Evolutionary conservation across 2,888 invertebrate species (phyloP).

Genomic region (Schizotus pectinicornis): DNA sequence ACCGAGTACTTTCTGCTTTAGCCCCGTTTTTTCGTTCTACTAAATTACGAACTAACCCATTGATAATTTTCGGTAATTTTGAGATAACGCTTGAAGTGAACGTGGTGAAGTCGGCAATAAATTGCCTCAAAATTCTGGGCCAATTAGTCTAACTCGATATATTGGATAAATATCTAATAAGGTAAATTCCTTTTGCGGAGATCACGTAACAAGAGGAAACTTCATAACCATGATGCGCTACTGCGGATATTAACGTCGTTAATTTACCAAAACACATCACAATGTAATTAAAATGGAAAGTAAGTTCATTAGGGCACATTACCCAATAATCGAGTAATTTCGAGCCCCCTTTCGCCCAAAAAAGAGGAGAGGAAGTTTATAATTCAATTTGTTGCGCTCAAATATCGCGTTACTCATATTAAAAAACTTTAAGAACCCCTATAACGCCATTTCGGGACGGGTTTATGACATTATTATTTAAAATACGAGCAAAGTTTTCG

Average conservation of each 20-base stretch:
- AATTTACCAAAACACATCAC: constrained; percentile 14
- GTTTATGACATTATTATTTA: too few species aligned
- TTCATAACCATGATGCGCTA: constrained; percentile 1
- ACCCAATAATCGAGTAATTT: constrained; percentile 14
- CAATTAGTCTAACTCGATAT: background rate
- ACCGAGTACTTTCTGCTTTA: too few species aligned
- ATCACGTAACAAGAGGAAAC: constrained; percentile 1
- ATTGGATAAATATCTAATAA: constrained; percentile 5
- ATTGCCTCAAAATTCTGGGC: background rate
- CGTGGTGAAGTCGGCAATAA: background rate
- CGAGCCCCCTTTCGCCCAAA: constrained; percentile 4
- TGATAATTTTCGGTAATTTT: background rate
- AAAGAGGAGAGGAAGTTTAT: constrained; percentile 4
- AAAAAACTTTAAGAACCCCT: constrained; percentile 10
- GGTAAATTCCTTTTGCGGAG: background rate
- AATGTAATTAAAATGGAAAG: constrained; percentile 19
- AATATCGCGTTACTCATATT: constrained; percentile 20
- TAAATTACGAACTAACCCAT: too few species aligned
- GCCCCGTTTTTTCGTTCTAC: too few species aligned
- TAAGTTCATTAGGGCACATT: constrained; percentile 19
- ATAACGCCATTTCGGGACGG: too few species aligned
- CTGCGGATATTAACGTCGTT: constrained; percentile 16
- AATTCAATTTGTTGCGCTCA: constrained; percentile 16
- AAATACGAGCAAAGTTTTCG: too few species aligned
- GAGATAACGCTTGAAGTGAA: background rate